Conservation (phyloP, 2,113 vertebrate species). For the Hippocampus mohnikei region DNA sequence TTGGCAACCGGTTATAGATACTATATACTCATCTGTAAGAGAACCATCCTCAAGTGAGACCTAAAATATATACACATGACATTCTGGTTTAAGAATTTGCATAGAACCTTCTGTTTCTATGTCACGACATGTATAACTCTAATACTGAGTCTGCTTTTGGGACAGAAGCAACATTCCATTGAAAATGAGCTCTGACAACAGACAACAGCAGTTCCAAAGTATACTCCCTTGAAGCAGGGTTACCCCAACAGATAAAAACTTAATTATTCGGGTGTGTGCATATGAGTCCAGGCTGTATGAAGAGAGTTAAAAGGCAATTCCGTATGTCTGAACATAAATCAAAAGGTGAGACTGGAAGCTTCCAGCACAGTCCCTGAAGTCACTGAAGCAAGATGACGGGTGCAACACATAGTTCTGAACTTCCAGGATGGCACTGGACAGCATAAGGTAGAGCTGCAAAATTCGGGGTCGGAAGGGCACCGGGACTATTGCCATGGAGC, state of each 20-base stretch:
- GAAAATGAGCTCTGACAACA: constrained; percentile 49
- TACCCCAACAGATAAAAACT: constrained; percentile 51
- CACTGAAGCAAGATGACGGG: constrained; percentile 71
- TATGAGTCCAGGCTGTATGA: constrained; percentile 58
- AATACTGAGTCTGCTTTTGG: constrained; percentile 59
- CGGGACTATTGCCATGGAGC: constrained; percentile 65
- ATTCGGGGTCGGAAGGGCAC: constrained; percentile 77
- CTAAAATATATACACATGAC: constrained; percentile 63
- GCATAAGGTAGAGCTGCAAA: constrained; percentile 88
- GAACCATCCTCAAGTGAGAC: constrained; percentile 55
- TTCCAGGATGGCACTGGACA: constrained; percentile 90
- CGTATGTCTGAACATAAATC: constrained; percentile 57
- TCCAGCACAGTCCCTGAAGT: constrained; percentile 68
- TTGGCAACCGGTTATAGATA: constrained; percentile 67
- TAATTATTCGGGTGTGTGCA: constrained; percentile 9
- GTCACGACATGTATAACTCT: constrained; percentile 63
- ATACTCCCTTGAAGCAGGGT: constrained; percentile 53
- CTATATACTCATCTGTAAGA: constrained; percentile 63
- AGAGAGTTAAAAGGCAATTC: constrained; percentile 70
- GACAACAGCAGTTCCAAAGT: constrained; percentile 56
- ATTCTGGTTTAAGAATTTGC: constrained; percentile 73
- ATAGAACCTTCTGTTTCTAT: constrained; percentile 75
- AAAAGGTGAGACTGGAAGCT: constrained; percentile 63
- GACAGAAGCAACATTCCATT: constrained; percentile 56
- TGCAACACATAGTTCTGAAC: constrained; percentile 79